phyloP scores from a whole-genome alignment of 2,888 invertebrate species.

The Eulithis prunata region DNA sequence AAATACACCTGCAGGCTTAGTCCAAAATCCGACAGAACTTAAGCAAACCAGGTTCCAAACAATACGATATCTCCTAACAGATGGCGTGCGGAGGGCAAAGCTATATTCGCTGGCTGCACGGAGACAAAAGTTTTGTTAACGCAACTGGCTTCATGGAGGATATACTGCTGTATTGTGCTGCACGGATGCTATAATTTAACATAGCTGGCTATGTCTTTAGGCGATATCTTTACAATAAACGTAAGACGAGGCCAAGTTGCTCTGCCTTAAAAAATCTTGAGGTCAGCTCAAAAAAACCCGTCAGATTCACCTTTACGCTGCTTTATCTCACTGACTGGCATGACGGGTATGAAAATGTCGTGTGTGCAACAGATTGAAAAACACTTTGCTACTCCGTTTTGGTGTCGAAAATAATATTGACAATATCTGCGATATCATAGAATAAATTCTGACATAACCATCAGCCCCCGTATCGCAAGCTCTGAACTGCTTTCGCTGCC shows the following conservation, averaged over 20 bases:
- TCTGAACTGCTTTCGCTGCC: too few relatives aligned
- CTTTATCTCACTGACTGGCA: too few relatives aligned
- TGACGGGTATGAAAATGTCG: too few relatives aligned
- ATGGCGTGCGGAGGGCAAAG: slow-evolving; percentile 42
- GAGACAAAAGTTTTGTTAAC: slow-evolving; percentile 64
- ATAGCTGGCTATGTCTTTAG: background rate
- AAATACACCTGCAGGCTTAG: background rate
- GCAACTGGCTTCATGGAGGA: slow-evolving; percentile 47
- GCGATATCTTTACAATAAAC: background rate
- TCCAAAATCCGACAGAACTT: background rate
- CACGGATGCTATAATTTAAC: slow-evolving; percentile 1
- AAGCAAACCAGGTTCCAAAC: background rate
- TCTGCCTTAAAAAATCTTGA: too few relatives aligned
- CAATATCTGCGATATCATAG: background rate
- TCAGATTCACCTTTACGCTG: too few relatives aligned
- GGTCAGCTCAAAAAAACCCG: too few relatives aligned
- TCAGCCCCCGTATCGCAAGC: too few relatives aligned
- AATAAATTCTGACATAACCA: too few relatives aligned
- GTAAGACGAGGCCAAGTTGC: too few relatives aligned
- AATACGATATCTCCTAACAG: slow-evolving; percentile 37
- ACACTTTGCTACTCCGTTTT: too few relatives aligned
- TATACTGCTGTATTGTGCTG: slow-evolving; percentile 25
- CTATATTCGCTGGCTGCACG: slow-evolving; percentile 34
- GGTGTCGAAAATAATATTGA: background rate
- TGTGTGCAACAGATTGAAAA: too few relatives aligned